These are phyloP conservation scores for Serranochromis macrocephalus DNA, from an alignment of 2,113 vertebrate species.

Conservation along the genomic window DNA sequence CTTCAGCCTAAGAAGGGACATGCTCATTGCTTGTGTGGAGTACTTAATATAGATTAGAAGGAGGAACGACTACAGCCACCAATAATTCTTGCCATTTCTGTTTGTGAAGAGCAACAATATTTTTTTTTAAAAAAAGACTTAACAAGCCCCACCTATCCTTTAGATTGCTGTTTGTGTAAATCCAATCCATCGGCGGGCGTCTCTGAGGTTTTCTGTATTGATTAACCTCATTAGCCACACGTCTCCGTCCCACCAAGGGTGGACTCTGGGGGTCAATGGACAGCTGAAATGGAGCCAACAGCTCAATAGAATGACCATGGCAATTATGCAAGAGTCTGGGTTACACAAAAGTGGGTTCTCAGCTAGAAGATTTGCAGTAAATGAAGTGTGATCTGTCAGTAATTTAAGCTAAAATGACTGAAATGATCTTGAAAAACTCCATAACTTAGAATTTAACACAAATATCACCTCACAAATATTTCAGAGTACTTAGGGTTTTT, in stretches of 20 bases:
- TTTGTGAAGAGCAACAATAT: neutral
- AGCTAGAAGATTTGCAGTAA: neutral
- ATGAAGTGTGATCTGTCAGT: neutral
- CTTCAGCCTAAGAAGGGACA: neutral
- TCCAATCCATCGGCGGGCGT: slow-evolving; percentile 10
- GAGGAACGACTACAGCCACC: neutral
- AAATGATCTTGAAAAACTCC: neutral
- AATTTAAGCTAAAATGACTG: neutral
- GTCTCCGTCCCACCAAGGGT: slow-evolving; percentile 4
- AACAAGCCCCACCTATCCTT: neutral
- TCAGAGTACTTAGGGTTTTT: neutral
- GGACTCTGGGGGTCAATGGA: slow-evolving; percentile 18
- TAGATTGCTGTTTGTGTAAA: slow-evolving; percentile 15
- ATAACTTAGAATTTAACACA: neutral
- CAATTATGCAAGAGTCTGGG: slow-evolving; percentile 24
- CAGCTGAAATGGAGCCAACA: slow-evolving; percentile 42
- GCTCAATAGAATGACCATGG: slow-evolving; percentile 45
- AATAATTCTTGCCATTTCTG: neutral
- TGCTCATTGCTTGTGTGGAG: neutral
- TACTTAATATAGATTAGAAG: neutral
- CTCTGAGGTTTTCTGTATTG: slow-evolving; percentile 42
- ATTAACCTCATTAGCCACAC: slow-evolving; percentile 54
- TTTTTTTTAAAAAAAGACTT: neutral
- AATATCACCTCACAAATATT: neutral
- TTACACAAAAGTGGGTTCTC: neutral